Evolutionary conservation across 2,888 invertebrate genomes (phyloP).

Genomic region (Drosophila nr. perissopoda): DNA sequence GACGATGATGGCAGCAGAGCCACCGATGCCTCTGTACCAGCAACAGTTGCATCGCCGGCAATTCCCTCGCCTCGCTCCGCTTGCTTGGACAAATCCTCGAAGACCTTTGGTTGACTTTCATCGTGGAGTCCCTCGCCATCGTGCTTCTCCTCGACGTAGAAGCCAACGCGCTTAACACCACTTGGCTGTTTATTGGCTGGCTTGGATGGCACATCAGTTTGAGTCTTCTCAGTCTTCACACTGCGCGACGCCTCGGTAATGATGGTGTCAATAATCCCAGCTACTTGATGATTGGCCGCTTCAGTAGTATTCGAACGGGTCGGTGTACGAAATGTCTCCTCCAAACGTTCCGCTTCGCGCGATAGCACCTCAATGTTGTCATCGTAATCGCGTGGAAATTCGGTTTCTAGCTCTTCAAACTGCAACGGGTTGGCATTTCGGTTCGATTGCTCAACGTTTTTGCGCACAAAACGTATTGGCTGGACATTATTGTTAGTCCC

Average conservation of each 20-base stretch:
- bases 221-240: slow-evolving; percentile 61
- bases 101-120: slow-evolving; percentile 64
- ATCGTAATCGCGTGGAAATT: slow-evolving; percentile 85
- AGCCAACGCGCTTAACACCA: slow-evolving; percentile 78
- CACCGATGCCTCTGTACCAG: slow-evolving; percentile 60
- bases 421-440: slow-evolving; percentile 78
- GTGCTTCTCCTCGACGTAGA: slow-evolving; percentile 80
- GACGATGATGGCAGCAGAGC: slow-evolving; percentile 57
- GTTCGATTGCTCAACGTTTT: slow-evolving; percentile 83
- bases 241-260: slow-evolving; percentile 72
- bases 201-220: slow-evolving; percentile 66
- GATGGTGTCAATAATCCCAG: slow-evolving; percentile 70
- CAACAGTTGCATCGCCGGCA: slow-evolving; percentile 48
- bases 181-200: slow-evolving; percentile 55
- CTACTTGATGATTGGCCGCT: slow-evolving; percentile 61
- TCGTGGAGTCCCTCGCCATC: slow-evolving; percentile 55
- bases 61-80: slow-evolving; percentile 52
- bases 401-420: slow-evolving; percentile 84
- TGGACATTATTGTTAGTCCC: slow-evolving; percentile 66
- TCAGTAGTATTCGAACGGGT: slow-evolving; percentile 72
- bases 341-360: slow-evolving; percentile 85
- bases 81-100: slow-evolving; percentile 58
- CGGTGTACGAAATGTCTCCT: slow-evolving; percentile 84
- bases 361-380: slow-evolving; percentile 85
- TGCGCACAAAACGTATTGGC: slow-evolving; percentile 84